A percentile compares a stretch with the other conserved stretches of the same genome.
Evolutionary conservation across 2,888 invertebrate genomes (phyloP).

Genomic region (Chaetogeoica ovagalla): DNA sequence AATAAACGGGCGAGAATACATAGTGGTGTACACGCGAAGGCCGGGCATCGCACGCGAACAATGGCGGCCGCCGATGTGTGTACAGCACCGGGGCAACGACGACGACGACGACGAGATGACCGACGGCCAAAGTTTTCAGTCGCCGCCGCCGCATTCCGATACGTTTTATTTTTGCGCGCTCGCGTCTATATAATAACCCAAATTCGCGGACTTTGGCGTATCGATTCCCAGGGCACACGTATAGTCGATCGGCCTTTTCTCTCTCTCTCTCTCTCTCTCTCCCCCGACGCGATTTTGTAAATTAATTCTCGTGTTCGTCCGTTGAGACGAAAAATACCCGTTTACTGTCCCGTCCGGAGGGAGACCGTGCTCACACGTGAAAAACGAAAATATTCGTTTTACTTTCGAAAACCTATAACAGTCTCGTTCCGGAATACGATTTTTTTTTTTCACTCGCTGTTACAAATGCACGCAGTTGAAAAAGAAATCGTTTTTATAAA

Average conservation of each 20-base stretch:
- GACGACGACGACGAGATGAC: constrained; percentile 17
- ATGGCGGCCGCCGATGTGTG: constrained; percentile 27
- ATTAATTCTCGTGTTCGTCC: not conserved
- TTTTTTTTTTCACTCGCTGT: no score
- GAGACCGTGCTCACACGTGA: no score
- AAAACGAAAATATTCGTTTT: no score
- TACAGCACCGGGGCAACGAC: no score
- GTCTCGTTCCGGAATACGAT: no score
- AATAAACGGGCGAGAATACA: constrained; percentile 34
- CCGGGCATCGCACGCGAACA: constrained; percentile 25
- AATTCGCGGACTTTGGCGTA: constrained; percentile 23
- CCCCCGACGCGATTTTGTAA: no score
- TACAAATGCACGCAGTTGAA: no score
- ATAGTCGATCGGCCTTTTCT: not conserved
- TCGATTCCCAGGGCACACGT: not conserved
- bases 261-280: not conserved
- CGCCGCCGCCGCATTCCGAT: constrained; percentile 40
- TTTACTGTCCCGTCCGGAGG: no score
- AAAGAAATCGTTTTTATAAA: no score
- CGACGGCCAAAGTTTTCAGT: constrained; percentile 37
- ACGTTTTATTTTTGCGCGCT: constrained; percentile 49
- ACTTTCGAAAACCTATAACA: no score
- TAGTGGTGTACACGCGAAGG: not conserved
- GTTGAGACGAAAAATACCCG: no score
- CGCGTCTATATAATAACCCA: constrained; percentile 33